Percentiles rank a stretch among this genome's conserved stretches.
Evolutionary conservation across 2,797 vertebrate species (phyloP).

Genomic region (Momotus momota): DNA sequence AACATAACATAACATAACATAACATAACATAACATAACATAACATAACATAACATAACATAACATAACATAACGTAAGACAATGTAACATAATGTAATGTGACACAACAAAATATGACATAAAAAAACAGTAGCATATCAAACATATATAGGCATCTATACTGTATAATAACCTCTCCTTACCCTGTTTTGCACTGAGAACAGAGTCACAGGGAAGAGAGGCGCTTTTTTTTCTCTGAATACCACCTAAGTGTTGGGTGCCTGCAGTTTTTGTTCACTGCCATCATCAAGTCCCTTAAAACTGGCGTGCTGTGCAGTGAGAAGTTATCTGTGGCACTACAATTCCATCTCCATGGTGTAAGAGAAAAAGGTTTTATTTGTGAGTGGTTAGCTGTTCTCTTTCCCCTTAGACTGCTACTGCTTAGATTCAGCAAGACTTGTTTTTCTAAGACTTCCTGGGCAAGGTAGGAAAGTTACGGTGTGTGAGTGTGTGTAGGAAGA

Average conservation of each 20-base stretch:
- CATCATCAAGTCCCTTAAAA: not conserved
- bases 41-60: not conserved
- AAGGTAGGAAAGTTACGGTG: not conserved
- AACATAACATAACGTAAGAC: not conserved
- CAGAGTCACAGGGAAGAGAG: not conserved
- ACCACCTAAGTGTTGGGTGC: not conserved
- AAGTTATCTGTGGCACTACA: not conserved
- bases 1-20: too few species aligned
- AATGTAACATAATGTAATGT: not conserved
- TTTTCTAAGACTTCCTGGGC: not conserved
- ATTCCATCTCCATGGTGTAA: not conserved
- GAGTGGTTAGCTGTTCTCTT: not conserved
- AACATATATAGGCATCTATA: not conserved
- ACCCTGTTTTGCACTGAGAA: not conserved
- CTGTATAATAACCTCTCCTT: not conserved
- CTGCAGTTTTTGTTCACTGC: not conserved
- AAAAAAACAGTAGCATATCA: not conserved
- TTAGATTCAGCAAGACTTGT: not conserved
- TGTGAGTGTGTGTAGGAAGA: not conserved
- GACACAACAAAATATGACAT: not conserved
- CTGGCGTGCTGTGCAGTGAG: not conserved
- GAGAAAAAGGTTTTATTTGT: not conserved
- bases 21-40: not conserved
- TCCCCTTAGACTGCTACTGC: not conserved
- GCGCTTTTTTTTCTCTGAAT: not conserved